Base-by-base conservation (phyloP, 2,797 vertebrate genomes). In the Dendrocincla fuliginosa region DNA sequence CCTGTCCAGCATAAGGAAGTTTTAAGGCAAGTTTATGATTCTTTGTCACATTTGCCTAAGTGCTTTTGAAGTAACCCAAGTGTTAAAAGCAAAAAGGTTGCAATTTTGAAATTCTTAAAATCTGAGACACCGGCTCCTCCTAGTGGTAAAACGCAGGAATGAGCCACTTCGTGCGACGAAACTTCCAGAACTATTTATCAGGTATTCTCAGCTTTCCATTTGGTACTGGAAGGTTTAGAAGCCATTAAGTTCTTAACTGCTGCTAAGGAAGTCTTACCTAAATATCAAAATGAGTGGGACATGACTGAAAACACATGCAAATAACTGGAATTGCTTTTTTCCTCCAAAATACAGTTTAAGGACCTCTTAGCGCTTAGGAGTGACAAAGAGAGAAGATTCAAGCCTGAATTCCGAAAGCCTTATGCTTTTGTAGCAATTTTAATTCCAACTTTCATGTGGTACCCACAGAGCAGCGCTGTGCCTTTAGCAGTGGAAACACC, bases 71-170 rank as follows among this genome's bases (percentile, higher is more conserved):
- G 50, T 50, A 69, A 1, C 25, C 8, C 17, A 42, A 78, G 23
- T 1, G 2, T 41, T 63, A 52, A 68, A 90, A 90, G 35, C 33
- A 33, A 67, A 88, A 80, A 49, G 23, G 12, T 24, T 33, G 39
- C 52, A 1, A 56, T 16, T 41, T 41, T 57, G 39, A 23, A 64
- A 70, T 28, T 59, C 24, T 59, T 42, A 30, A 84, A 71, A 60
- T 53, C 14, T 84, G 76, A 84, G 64, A 30, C 91, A 84, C 56
- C 30, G 44, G 84, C 95, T 94, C 91, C 96, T 39, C 95, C 87
- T 96, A 67, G 89, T 92, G 95, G 95, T 87, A 90, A 84, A 85
- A 9, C 0, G 0, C 15, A 57, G 32, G 20, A 13, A 68, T 53
- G 53, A 53, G 5, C 35, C 6, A 18, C 37, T 73, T 52, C n/a